Evolutionary conservation across 2,113 vertebrate genomes (phyloP).

Genomic region (Ophthalmolycus amberensis): DNA sequence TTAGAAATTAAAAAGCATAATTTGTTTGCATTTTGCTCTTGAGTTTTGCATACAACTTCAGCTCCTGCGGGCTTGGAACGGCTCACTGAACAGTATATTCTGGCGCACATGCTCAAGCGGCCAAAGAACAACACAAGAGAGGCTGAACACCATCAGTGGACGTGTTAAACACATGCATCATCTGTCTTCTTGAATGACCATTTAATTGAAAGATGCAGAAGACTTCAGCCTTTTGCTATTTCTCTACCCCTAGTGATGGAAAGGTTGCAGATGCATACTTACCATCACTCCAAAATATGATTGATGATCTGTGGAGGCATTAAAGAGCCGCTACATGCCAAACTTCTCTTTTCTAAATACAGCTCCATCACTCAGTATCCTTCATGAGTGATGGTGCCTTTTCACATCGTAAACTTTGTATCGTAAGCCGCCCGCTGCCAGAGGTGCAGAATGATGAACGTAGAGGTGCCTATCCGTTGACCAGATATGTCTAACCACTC

Average conservation of each 20-base stretch:
- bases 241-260: neutral
- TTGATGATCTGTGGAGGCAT: neutral
- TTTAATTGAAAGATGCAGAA: neutral
- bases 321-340: slow-evolving; percentile 14
- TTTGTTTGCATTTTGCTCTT: slow-evolving; percentile 26
- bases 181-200: slow-evolving; percentile 1
- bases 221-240: neutral
- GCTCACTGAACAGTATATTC: slow-evolving; percentile 38
- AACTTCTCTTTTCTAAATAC: slow-evolving; percentile 1
- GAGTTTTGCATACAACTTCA: slow-evolving; percentile 15
- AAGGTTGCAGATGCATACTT: neutral
- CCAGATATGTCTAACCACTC: neutral
- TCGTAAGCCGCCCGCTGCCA: no score
- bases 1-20: slow-evolving; percentile 27
- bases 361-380: slow-evolving; percentile 11
- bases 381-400: slow-evolving; percentile 9
- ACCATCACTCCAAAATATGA: neutral
- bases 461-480: neutral
- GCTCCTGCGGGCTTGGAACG: slow-evolving; percentile 35
- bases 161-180: slow-evolving; percentile 4
- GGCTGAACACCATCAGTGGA: slow-evolving; percentile 8
- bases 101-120: slow-evolving; percentile 37
- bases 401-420: neutral
- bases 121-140: slow-evolving; percentile 28
- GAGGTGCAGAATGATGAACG: neutral